Evolutionary conservation across 2,797 vertebrate genomes (phyloP).

Genomic region (Nannoperca obscura): DNA sequence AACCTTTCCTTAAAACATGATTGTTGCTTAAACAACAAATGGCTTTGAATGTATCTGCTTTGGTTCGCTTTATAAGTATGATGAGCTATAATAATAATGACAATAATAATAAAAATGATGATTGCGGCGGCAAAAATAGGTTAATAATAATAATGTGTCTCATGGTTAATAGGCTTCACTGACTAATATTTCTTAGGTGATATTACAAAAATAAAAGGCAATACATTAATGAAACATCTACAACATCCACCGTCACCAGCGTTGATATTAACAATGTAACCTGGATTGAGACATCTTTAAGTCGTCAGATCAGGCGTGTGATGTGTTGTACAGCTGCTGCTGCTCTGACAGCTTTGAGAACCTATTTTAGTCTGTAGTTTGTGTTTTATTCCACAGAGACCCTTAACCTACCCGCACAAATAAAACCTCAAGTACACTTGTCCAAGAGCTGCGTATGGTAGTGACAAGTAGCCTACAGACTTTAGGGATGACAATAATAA

Average conservation of each 20-base stretch:
- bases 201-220: conserved; percentile 2
- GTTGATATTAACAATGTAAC: neutral
- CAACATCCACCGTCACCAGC: neutral
- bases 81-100: neutral
- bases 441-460: too few species aligned
- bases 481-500: neutral
- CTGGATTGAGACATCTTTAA: neutral
- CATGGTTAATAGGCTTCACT: too few species aligned
- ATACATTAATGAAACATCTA: neutral
- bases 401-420: conserved; percentile 1
- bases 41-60: neutral
- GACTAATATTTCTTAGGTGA: neutral
- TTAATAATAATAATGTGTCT: neutral
- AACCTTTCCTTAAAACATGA: neutral
- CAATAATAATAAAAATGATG: neutral
- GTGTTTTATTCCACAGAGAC: conserved; percentile 23
- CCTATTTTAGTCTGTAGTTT: neutral
- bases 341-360: neutral
- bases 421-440: neutral
- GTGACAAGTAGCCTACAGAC: neutral
- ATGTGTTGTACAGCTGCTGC: neutral
- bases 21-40: neutral
- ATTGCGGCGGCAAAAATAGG: neutral
- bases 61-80: neutral
- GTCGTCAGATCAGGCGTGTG: neutral